Conservation (phyloP, 2,113 vertebrate species). For the Charina bottae region DNA sequence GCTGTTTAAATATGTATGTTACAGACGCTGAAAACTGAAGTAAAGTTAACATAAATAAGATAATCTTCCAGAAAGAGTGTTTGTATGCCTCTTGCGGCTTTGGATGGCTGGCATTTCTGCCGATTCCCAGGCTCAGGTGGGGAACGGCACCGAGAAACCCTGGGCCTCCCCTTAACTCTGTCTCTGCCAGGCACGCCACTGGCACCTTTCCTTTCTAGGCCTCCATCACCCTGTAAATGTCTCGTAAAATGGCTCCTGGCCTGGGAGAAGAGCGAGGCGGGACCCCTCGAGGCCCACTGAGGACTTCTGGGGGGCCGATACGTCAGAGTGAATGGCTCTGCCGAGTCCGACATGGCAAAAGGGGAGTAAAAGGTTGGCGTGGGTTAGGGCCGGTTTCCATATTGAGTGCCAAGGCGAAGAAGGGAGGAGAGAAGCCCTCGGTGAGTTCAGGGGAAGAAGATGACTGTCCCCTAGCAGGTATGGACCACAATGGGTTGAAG, state of each 20-base stretch:
- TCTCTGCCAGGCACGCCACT: neutral
- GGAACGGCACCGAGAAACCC: neutral
- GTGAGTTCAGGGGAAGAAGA: neutral
- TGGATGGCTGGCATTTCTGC: neutral
- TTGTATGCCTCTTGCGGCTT: neutral
- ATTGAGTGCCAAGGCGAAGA: neutral
- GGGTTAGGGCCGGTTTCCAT: neutral
- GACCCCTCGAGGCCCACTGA: neutral
- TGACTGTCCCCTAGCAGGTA: no score
- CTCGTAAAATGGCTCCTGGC: neutral
- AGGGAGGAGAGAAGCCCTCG: neutral
- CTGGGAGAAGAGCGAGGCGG: neutral
- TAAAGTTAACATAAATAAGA: neutral
- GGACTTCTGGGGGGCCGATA: neutral
- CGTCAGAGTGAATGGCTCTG: neutral
- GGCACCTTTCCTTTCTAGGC: neutral
- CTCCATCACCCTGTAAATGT: neutral
- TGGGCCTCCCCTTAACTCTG: neutral
- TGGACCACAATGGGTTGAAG: neutral
- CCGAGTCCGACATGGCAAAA: neutral
- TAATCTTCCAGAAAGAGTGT: neutral
- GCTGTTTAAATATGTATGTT: conserved; percentile 52
- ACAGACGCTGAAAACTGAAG: conserved; percentile 43
- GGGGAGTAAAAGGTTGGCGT: neutral
- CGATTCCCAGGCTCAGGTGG: no score